Evolutionary conservation across 2,888 invertebrate species (phyloP).

Genomic region (Tanaodytes sp.): DNA sequence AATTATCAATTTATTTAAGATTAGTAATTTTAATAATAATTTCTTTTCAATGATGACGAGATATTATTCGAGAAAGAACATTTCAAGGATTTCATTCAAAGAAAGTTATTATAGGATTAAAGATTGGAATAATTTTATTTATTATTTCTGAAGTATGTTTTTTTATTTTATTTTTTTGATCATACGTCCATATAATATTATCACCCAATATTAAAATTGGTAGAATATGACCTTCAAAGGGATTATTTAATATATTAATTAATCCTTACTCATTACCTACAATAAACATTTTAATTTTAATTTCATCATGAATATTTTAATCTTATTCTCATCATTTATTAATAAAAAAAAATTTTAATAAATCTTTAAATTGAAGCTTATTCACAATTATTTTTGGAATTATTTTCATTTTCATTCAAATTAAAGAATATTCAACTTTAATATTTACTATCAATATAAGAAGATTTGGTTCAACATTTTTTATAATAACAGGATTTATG

Average conservation of each 20-base stretch:
- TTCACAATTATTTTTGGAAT: conserved; percentile 77
- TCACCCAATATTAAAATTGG: conserved; percentile 75
- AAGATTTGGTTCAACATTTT: conserved; percentile 81
- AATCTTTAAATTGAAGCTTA: conserved; percentile 43
- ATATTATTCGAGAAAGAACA: conserved; percentile 80
- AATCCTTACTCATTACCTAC: conserved; percentile 82
- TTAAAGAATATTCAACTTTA: conserved; percentile 80
- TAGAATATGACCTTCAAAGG: conserved; percentile 77
- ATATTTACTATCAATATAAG: conserved; percentile 77
- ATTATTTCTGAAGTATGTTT: conserved; percentile 65
- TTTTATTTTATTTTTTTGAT: conserved; percentile 72
- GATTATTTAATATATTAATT: conserved; percentile 76
- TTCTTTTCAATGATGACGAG: conserved; percentile 81
- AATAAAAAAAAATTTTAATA: conserved; percentile 57
- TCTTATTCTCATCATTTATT: conserved; percentile 77
- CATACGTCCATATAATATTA: conserved; percentile 41
- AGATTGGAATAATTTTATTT: conserved; percentile 79
- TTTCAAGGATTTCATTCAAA: conserved; percentile 79
- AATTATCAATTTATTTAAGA: conserved; percentile 72
- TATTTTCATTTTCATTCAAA: conserved; percentile 81
- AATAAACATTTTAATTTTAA: conserved; percentile 82
- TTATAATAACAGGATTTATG: conserved; percentile 84
- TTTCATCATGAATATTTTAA: conserved; percentile 81
- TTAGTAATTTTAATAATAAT: conserved; percentile 64
- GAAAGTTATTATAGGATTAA: conserved; percentile 76